Evolutionary conservation across 2,888 invertebrate genomes (phyloP).

Genomic region (Xylota segnis): DNA sequence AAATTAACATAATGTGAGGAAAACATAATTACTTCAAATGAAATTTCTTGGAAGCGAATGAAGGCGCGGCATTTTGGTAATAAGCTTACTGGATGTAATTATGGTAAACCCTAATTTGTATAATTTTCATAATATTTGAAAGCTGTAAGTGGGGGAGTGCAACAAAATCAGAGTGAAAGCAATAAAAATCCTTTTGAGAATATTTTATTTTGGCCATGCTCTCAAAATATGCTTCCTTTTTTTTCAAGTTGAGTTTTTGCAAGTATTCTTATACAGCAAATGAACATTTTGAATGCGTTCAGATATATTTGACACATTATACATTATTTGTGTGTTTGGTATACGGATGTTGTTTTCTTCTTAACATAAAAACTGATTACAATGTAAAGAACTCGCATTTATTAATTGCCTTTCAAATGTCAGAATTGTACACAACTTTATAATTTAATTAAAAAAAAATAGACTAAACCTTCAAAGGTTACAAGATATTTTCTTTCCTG

Average conservation of each 20-base stretch:
- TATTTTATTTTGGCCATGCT: slow-evolving; percentile 15
- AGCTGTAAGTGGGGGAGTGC: slow-evolving; percentile 8
- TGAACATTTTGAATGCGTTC: background rate
- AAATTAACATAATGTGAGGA: slow-evolving; percentile 72
- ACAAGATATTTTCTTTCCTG: no score
- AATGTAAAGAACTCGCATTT: no score
- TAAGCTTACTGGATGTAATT: slow-evolving; percentile 71
- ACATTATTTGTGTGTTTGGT: background rate
- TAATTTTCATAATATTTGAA: slow-evolving; percentile 63
- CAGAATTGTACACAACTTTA: no score
- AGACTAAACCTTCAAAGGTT: no score
- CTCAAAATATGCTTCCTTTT: background rate
- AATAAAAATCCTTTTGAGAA: slow-evolving; percentile 14
- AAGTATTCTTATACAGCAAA: background rate
- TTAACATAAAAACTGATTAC: no score
- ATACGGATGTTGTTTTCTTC: no score
- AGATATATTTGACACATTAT: background rate
- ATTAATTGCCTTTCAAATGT: no score
- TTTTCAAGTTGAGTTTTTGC: slow-evolving; percentile 31
- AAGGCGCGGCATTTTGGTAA: slow-evolving; percentile 46
- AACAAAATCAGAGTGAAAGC: slow-evolving; percentile 11
- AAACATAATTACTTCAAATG: slow-evolving; percentile 71
- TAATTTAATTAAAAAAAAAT: no score
- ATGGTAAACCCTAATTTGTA: slow-evolving; percentile 73
- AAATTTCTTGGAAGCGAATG: slow-evolving; percentile 63